These are phyloP conservation scores for Notamacropus eugenii DNA, from an alignment of 2,797 vertebrate genomes.

Conservation along the genomic window DNA sequence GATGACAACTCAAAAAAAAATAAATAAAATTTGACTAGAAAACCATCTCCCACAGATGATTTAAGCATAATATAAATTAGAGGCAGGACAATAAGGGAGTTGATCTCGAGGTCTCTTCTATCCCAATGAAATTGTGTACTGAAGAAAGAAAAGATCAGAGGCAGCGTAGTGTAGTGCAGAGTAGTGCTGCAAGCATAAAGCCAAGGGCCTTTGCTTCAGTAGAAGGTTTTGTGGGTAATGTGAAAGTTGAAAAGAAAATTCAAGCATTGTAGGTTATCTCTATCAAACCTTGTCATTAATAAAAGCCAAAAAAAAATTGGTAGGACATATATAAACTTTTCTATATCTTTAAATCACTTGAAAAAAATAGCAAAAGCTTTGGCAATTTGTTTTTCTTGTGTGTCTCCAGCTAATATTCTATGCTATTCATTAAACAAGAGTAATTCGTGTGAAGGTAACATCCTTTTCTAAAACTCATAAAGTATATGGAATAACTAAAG, in stretches of 20 bases:
- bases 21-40: neutral
- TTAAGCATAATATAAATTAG: conserved; percentile 8
- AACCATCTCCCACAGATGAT: conserved; percentile 5
- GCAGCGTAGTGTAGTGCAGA: neutral
- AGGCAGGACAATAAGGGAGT: neutral
- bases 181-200: neutral
- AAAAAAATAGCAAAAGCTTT: neutral
- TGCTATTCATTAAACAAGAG: neutral
- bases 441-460: neutral
- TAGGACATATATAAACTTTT: neutral
- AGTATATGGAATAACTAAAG: neutral
- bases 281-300: neutral
- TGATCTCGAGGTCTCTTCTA: neutral
- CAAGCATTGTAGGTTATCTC: neutral
- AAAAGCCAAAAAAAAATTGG: neutral
- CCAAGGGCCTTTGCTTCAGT: neutral
- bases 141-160: conserved; percentile 3
- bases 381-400: neutral
- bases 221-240: neutral
- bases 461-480: conserved; percentile 15
- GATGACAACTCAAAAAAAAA: neutral
- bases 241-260: conserved; percentile 16
- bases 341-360: neutral
- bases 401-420: neutral
- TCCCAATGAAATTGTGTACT: neutral